Conservation (phyloP, 2,797 vertebrate species). For the Notamacropus eugenii region DNA sequence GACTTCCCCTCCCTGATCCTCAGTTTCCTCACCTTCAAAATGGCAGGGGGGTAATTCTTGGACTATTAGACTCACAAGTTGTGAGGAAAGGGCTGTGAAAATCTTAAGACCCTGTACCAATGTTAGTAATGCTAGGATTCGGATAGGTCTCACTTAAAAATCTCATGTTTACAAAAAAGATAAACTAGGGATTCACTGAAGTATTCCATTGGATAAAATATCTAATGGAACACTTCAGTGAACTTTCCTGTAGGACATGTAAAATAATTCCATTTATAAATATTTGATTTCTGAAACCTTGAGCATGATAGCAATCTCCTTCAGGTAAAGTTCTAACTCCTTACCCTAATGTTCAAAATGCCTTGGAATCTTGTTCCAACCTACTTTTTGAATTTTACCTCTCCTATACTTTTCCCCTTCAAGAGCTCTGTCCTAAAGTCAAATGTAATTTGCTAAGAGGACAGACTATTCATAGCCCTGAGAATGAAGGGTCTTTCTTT, state of each 20-base stretch:
- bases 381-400: neutral
- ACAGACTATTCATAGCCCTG: neutral
- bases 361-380: neutral
- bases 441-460: neutral
- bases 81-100: neutral
- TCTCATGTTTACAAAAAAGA: neutral
- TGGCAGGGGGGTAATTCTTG: neutral
- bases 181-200: neutral
- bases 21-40: neutral
- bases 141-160: neutral
- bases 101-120: neutral
- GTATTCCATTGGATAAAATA: neutral
- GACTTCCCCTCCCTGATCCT: neutral
- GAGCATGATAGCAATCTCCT: neutral
- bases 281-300: neutral
- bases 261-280: neutral
- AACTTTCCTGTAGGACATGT: slow-evolving; percentile 5
- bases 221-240: neutral
- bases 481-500: neutral
- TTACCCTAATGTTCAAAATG: neutral
- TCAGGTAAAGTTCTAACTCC: neutral
- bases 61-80: neutral
- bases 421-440: neutral
- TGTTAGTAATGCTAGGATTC: neutral
- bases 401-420: neutral